Base-by-base conservation (phyloP, 2,113 vertebrate species). In the Mastomys coucha region DNA sequence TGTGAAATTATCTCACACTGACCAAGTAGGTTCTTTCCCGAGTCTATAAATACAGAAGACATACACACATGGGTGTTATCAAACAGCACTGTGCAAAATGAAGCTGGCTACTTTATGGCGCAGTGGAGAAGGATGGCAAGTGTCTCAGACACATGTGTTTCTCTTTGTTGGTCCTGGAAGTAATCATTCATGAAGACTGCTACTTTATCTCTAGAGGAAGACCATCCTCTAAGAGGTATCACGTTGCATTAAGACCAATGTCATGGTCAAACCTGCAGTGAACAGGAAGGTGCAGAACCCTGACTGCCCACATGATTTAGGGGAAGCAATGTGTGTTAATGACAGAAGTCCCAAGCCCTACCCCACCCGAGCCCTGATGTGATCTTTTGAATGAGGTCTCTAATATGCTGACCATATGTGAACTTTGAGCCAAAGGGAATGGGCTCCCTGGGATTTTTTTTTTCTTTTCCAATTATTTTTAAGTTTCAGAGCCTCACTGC, bases 1-100 rank as follows among this genome's bases (percentile, higher is more conserved):
- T 96, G 98, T 98, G 98, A 98, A 98, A 99, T 98, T 98, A 98
- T 99, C 99, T 99, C 98, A 98, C 98, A 98, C 98, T 98, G 99
- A 98, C 98, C 99, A 98, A 98, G 98, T 95, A 98, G 98, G 98
- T 98, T 98, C 98, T 98, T 99, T 98, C 98, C 98, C 98, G 98
- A 98, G 98, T 98, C 65, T 72, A 98, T 98, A 98, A 98, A 98
- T 58, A 96, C 95, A 98, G 98, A 98, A 98, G 98, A 98, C 98
- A 95, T 97, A 98, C 98, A 99, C 98, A 98, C 87, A 75, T 98
- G 99, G 98, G 98, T 98, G 98, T 98, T 99, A 99, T 99, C 99
- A 99, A 98, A 98, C 76, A 98, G 98, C 98, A 98, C 98, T 98
- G 98, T 98, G 98, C 98, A 98, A 98, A 98, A 99, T 98, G 98